phyloP scores from a whole-genome alignment of 2,113 vertebrate genomes.

The Parus major region DNA sequence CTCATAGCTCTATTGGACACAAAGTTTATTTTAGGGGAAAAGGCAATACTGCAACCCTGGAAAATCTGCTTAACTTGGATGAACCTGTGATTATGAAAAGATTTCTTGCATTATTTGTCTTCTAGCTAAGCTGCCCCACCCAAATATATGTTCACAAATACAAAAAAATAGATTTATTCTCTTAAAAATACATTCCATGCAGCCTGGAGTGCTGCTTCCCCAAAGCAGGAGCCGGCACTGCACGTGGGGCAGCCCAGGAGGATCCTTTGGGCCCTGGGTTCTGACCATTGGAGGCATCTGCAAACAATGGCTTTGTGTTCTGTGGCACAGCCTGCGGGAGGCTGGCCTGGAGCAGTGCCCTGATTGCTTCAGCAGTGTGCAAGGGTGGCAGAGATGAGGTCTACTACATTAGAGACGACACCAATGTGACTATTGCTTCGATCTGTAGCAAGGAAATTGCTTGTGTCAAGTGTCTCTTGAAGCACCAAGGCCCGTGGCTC shows the following conservation, averaged over 20 bases:
- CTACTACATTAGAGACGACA: not conserved
- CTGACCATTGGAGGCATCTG: not conserved
- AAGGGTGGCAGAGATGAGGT: not conserved
- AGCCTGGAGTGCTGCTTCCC: conserved; percentile 41
- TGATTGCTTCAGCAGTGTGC: not conserved
- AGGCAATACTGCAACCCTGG: conserved; percentile 27
- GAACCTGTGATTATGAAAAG: conserved; percentile 1
- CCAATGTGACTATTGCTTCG: not conserved
- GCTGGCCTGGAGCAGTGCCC: not conserved
- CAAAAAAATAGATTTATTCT: conserved; percentile 82
- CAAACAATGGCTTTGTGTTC: conserved; percentile 36
- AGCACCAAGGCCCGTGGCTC: not conserved
- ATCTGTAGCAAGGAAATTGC: not conserved
- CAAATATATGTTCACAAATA: conserved; percentile 76
- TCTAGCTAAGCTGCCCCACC: conserved; percentile 58
- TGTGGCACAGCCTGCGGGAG: not conserved
- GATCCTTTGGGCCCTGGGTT: not conserved
- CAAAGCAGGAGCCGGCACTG: not conserved
- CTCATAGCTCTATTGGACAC: not conserved
- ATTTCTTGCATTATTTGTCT: conserved; percentile 31
- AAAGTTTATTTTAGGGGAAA: not conserved
- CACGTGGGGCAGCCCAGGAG: not conserved
- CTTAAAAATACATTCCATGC: conserved; percentile 83
- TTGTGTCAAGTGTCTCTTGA: not conserved
- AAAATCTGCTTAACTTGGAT: conserved; percentile 39